Percentiles rank a stretch among this genome's conserved stretches.
Evolutionary conservation across 2,113 vertebrate genomes (phyloP).

Genomic region (Elephantulus edwardii): DNA sequence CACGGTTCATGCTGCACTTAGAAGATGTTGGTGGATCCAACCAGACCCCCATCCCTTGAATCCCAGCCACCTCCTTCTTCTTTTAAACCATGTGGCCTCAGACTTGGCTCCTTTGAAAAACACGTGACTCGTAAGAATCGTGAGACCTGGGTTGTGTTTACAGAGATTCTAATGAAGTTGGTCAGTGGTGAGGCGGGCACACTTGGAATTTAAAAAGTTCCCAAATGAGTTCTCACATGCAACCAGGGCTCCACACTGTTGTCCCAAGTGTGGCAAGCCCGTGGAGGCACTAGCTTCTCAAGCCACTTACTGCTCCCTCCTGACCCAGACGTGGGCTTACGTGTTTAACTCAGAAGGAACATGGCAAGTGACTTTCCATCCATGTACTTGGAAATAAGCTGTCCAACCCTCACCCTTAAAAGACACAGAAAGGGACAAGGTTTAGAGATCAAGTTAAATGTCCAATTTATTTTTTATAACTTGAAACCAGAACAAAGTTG

Average conservation of each 20-base stretch:
- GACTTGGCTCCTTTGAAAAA: neutral
- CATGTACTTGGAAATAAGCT: neutral
- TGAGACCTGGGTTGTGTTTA: neutral
- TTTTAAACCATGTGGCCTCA: neutral
- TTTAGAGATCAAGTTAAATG: slow-evolving; percentile 91
- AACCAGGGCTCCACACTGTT: neutral
- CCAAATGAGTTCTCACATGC: accelerated
- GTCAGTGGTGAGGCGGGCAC: neutral
- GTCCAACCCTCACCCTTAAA: slow-evolving; percentile 66
- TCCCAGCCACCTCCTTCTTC: neutral
- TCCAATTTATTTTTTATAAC: slow-evolving; percentile 93
- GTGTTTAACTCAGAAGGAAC: neutral
- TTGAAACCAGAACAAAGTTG: slow-evolving; percentile 92
- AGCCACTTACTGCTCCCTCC: neutral
- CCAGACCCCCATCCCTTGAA: neutral
- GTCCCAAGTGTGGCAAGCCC: accelerated
- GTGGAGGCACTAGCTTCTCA: accelerated
- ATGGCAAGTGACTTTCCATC: slow-evolving; percentile 20
- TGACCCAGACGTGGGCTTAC: accelerated
- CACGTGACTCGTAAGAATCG: neutral
- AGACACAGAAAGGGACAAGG: slow-evolving; percentile 85
- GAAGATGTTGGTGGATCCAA: neutral
- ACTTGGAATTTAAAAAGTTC: neutral
- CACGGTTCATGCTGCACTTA: neutral
- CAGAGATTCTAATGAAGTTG: accelerated